Evolutionary conservation across 2,888 invertebrate species (phyloP).

Genomic region (Sesamia inferens): DNA sequence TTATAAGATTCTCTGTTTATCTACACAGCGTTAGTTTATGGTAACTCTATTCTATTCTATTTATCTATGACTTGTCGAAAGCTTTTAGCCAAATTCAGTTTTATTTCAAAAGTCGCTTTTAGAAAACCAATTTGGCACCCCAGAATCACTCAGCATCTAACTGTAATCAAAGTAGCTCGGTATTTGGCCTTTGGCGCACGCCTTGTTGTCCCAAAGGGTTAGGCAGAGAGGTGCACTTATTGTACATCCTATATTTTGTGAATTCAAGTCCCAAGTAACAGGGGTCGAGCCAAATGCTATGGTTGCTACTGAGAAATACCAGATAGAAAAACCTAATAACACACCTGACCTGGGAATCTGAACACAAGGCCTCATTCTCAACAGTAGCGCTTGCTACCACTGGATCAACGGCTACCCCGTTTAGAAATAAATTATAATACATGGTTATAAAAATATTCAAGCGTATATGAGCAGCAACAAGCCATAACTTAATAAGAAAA

Average conservation of each 20-base stretch:
- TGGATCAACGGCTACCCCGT: not conserved
- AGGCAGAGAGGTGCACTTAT: not conserved
- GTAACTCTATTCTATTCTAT: not conserved
- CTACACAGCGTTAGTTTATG: slow-evolving; percentile 2
- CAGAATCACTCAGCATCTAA: slow-evolving; percentile 1
- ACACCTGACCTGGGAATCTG: not conserved
- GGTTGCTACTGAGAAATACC: not conserved
- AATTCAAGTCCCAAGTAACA: not conserved
- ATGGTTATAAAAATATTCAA: not conserved
- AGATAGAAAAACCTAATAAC: not conserved
- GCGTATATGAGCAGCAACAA: not conserved
- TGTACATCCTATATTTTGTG: not conserved
- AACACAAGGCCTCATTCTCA: not conserved
- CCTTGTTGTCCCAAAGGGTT: not conserved
- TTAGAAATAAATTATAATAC: not conserved
- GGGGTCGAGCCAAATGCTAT: not conserved
- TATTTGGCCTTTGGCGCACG: not conserved
- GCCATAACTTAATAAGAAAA: not conserved
- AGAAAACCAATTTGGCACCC: not conserved
- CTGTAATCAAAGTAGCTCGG: not conserved
- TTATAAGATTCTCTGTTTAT: slow-evolving; percentile 28
- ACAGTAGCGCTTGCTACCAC: too few species aligned
- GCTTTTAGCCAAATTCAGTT: not conserved
- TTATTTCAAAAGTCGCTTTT: not conserved
- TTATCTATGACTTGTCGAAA: not conserved